These are phyloP conservation scores for Megathymus violae DNA, from an alignment of 1,140 invertebrate species.

Conservation along the genomic window DNA sequence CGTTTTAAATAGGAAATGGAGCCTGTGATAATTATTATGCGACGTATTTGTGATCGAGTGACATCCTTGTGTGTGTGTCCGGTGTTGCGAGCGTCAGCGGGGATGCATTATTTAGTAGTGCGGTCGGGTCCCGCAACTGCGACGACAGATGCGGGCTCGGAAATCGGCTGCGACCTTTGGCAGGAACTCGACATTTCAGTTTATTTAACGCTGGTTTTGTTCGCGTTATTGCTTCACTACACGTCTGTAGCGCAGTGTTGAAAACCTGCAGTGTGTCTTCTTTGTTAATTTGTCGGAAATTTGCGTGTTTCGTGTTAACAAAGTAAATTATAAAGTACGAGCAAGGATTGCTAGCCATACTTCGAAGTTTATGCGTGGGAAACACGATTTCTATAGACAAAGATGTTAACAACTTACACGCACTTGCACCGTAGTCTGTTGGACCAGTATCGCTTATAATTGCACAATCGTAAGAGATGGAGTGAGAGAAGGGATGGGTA, in stretches of 20 bases:
- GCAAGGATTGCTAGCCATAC: too few relatives aligned
- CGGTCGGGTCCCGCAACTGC: slow-evolving; percentile 21
- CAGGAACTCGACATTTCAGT: not conserved
- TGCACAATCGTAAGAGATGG: not conserved
- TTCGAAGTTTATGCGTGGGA: too few relatives aligned
- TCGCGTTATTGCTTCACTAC: slow-evolving; percentile 10
- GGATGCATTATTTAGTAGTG: slow-evolving; percentile 9
- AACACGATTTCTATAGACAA: too few relatives aligned
- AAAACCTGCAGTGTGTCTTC: not conserved
- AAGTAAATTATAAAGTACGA: too few relatives aligned
- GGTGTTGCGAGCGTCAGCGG: not conserved
- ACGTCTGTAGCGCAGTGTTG: not conserved
- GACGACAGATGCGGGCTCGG: slow-evolving; percentile 16
- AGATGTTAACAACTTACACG: too few relatives aligned
- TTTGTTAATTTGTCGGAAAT: not conserved
- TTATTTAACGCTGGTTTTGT: slow-evolving; percentile 9
- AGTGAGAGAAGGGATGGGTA: not conserved
- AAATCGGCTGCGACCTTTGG: slow-evolving; percentile 18
- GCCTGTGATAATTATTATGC: slow-evolving; percentile 45
- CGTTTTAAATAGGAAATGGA: slow-evolving; percentile 38
- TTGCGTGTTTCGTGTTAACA: too few relatives aligned
- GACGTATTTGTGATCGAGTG: slow-evolving; percentile 26
- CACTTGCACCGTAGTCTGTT: not conserved
- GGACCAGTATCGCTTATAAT: not conserved
- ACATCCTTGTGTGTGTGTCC: slow-evolving; percentile 12